phyloP scores from a whole-genome alignment of 2,113 vertebrate species.

The Odontophorus gujanensis region DNA sequence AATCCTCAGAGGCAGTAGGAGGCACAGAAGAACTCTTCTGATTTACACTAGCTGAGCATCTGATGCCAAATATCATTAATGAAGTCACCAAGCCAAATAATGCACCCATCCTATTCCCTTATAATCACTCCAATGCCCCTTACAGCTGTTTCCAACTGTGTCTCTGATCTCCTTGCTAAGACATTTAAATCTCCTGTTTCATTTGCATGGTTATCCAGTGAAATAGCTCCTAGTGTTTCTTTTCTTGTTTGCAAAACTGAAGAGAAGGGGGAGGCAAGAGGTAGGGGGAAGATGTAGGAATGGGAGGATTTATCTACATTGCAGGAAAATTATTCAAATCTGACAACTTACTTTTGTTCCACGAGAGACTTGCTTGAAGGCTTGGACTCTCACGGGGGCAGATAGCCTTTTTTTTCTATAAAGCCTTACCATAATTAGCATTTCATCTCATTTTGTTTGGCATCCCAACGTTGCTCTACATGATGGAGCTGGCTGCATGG shows the following conservation, averaged over 20 bases:
- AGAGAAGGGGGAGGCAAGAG: not conserved
- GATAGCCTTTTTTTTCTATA: conserved; percentile 49
- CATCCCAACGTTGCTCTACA: not conserved
- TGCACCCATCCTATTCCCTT: conserved; percentile 50
- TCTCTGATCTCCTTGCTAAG: conserved; percentile 70
- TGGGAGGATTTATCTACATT: conserved; percentile 62
- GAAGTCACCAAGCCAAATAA: conserved; percentile 64
- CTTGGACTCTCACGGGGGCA: conserved; percentile 48
- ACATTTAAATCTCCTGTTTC: conserved; percentile 75
- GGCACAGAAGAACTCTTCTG: conserved; percentile 17
- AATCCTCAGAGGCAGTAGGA: conserved; percentile 25
- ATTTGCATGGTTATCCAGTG: conserved; percentile 76
- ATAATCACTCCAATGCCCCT: conserved; percentile 54
- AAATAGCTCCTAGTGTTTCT: conserved; percentile 76
- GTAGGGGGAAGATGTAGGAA: not conserved
- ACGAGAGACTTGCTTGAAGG: conserved; percentile 65
- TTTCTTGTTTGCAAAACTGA: conserved; percentile 74
- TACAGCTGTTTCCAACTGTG: conserved; percentile 63
- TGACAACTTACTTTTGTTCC: conserved; percentile 76
- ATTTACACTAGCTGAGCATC: conserved; percentile 37
- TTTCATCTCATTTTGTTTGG: conserved; percentile 54
- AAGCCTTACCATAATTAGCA: conserved; percentile 62
- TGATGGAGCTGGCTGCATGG: not conserved
- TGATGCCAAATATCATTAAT: conserved; percentile 53
- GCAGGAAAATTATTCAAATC: conserved; percentile 77